Percentiles rank a stretch among this genome's conserved stretches.
Evolutionary conservation across 2,797 vertebrate species (phyloP).

Genomic region (Nannoperca obscura): DNA sequence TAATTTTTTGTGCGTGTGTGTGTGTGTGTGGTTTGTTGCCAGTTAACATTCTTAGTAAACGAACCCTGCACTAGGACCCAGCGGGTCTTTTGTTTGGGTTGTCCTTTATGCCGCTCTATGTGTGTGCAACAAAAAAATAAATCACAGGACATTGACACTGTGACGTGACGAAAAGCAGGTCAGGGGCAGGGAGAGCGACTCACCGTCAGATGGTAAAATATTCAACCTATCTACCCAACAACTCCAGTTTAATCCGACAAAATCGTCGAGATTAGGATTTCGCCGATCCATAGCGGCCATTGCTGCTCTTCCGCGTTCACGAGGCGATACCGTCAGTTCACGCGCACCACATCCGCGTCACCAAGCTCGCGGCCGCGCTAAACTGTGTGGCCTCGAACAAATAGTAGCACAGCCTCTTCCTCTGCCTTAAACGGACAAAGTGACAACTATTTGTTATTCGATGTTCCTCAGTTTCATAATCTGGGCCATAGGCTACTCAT

Average conservation of each 20-base stretch:
- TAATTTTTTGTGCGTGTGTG: too few species aligned
- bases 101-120: slow-evolving; percentile 67
- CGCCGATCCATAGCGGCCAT: slow-evolving; percentile 92
- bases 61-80: slow-evolving; percentile 89
- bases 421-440: background rate
- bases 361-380: slow-evolving; percentile 73
- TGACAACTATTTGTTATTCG: background rate
- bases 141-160: slow-evolving; percentile 34
- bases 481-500: too few species aligned
- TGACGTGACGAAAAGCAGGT: background rate
- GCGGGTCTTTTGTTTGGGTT: slow-evolving; percentile 90
- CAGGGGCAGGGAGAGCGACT: slow-evolving; percentile 66
- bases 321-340: slow-evolving; percentile 84
- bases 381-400: background rate
- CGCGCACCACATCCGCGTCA: slow-evolving; percentile 63
- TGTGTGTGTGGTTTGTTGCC: slow-evolving; percentile 35
- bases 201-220: slow-evolving; percentile 86
- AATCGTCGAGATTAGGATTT: slow-evolving; percentile 91
- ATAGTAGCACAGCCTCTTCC: background rate
- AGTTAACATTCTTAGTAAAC: slow-evolving; percentile 35
- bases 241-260: slow-evolving; percentile 93
- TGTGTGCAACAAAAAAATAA: slow-evolving; percentile 61
- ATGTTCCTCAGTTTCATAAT: too few species aligned
- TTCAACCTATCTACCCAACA: slow-evolving; percentile 88
- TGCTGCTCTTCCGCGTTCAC: slow-evolving; percentile 89